Base-by-base conservation (phyloP, 1,140 invertebrate genomes). In the Prorops nasuta region DNA sequence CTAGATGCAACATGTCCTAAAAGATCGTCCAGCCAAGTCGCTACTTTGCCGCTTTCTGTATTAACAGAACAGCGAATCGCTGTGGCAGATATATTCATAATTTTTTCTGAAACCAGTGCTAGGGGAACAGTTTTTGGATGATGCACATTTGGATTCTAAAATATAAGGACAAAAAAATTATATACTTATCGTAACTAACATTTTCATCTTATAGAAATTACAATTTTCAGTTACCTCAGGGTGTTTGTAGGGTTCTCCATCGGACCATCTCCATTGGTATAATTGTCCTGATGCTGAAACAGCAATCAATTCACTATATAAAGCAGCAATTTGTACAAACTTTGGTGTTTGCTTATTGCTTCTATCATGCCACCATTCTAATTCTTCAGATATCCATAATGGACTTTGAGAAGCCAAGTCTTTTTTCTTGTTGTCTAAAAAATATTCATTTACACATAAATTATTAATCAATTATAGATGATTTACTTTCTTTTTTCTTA, bases 251-350 rank as follows among this genome's bases (percentile, higher is more conserved):
- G 95, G 92, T 65, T 96, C 92, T 4, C 84, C 71, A 63, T 97
- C 93, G 35, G 85, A 82, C 97, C 97, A 99, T 58, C 87, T 87
- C 97, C 97, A 99, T 69, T 98, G 94, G 78, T 97, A 93, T n/a
- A 99, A 69, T 59, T 95, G 91, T 14, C 96, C 96, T 58, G 83
- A 86, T 28, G 83, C 83, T 14, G 91, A 93, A 31, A 99, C 78
- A 3, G 92, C 96, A 45, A 98, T 87, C 40, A 99, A 81, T 78
- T 99, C 97, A 34, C 92, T 94, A 70, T 97, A 88, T 50, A 98
- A 84, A 2, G 93, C 87, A 24, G 90, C 93, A 61, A 99, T 91
- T 61, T 88, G 87, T 21, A 83, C 82, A 63, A 92, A 92, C 55
- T 84, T 81, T 1, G 76, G 74, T 6, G 81, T 77, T 45, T 79